Percentiles rank a stretch among this genome's conserved stretches.
Evolutionary conservation across 1,140 invertebrate species (phyloP).

Genomic region (Magallana ariakensis): DNA sequence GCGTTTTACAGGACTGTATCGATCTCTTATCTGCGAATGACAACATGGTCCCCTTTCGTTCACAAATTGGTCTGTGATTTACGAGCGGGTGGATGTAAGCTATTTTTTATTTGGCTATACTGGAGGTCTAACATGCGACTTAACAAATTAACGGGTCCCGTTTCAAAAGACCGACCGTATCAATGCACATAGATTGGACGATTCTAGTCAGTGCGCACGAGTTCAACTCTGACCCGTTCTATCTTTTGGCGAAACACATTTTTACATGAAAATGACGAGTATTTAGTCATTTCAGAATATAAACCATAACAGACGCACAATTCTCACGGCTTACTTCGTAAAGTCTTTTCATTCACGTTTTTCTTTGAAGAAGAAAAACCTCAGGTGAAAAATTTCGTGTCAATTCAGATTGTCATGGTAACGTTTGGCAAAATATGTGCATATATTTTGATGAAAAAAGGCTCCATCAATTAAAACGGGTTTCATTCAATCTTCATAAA

Average conservation of each 20-base stretch:
- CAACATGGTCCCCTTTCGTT: constrained; percentile 9
- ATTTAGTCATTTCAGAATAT: background rate
- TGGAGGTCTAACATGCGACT: constrained; percentile 29
- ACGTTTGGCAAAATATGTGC: constrained; percentile 31
- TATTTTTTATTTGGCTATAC: constrained; percentile 22
- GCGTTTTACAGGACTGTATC: constrained; percentile 7
- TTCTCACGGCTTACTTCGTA: background rate
- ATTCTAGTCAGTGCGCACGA: no score
- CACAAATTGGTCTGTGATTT: constrained; percentile 23
- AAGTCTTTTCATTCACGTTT: constrained; percentile 3
- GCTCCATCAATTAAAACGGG: constrained; percentile 26
- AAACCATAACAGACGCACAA: background rate
- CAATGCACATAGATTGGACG: background rate
- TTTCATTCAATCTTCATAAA: constrained; percentile 30
- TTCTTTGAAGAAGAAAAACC: background rate
- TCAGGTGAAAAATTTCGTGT: background rate
- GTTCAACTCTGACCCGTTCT: background rate
- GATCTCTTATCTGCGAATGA: constrained; percentile 9
- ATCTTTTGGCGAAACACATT: background rate
- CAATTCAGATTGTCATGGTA: background rate
- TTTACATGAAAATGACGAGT: constrained; percentile 4
- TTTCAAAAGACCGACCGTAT: constrained; percentile 5
- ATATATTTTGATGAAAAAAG: constrained; percentile 15
- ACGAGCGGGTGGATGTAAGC: constrained; percentile 4
- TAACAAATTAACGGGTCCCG: constrained; percentile 16